These are phyloP conservation scores for Pedetes capensis DNA, from an alignment of 2,113 vertebrate genomes.

Conservation along the genomic window DNA sequence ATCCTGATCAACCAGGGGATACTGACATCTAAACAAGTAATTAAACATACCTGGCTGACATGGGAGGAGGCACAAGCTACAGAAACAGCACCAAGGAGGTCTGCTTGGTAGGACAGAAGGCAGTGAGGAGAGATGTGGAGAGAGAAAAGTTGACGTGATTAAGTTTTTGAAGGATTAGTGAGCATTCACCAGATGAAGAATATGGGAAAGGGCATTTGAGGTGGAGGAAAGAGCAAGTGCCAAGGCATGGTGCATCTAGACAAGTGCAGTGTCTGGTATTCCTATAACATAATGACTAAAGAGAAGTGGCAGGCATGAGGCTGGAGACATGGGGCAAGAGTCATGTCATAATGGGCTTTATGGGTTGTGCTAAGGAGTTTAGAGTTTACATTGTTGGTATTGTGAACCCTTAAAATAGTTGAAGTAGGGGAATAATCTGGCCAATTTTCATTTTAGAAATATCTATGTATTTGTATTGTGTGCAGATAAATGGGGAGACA, in stretches of 20 bases:
- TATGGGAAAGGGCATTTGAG: background rate
- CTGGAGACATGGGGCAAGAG: accelerated
- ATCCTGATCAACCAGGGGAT: background rate
- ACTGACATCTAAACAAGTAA: background rate
- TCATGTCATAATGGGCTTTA: background rate
- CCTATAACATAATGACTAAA: too few species aligned
- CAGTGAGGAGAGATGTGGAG: background rate
- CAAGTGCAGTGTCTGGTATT: background rate
- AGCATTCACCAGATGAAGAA: background rate
- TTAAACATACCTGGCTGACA: background rate
- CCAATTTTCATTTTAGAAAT: background rate
- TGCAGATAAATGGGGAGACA: background rate
- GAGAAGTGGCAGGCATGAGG: accelerated
- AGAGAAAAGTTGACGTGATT: background rate
- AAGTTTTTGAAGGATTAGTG: background rate
- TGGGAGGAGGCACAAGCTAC: background rate
- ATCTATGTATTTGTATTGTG: background rate
- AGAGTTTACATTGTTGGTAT: background rate
- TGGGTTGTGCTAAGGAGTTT: background rate
- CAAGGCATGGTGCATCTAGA: background rate
- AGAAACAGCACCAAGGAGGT: background rate
- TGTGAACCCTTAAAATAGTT: background rate
- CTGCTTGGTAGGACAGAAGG: background rate
- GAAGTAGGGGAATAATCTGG: background rate
- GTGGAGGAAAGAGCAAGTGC: background rate